Percentiles rank a stretch among this genome's conserved stretches.
phyloP scores from a whole-genome alignment of 2,797 vertebrate species.

The Crypturellus tataupa region DNA sequence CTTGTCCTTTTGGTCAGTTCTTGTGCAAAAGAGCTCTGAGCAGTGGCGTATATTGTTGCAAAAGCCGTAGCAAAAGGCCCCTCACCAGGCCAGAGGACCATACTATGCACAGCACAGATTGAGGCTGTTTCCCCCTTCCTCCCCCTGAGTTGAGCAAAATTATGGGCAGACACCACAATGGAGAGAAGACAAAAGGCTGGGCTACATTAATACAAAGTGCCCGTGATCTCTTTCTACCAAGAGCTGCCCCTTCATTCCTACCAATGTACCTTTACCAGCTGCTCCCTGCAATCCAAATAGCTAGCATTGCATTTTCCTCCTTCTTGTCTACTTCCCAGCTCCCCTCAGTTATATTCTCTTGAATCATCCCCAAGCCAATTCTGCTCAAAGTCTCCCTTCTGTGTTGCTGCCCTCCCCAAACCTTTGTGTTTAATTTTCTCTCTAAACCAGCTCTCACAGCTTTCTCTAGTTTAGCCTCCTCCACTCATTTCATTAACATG shows the following conservation, averaged over 20 bases:
- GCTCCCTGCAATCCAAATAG: accelerated
- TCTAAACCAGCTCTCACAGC: background rate
- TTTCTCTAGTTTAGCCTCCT: conserved; percentile 38
- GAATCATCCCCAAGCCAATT: background rate
- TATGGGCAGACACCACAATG: background rate
- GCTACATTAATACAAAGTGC: accelerated
- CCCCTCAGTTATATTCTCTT: accelerated
- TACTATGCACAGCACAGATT: background rate
- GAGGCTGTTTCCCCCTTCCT: background rate
- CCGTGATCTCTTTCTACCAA: background rate
- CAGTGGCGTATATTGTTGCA: background rate
- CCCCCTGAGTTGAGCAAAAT: background rate
- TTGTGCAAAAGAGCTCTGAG: background rate
- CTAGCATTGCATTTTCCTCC: background rate
- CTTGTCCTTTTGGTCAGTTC: background rate
- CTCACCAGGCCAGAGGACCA: background rate
- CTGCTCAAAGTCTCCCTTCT: background rate
- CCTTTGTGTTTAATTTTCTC: background rate
- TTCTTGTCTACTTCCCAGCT: background rate
- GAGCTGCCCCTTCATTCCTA: background rate
- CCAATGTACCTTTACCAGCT: accelerated
- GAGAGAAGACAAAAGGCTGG: background rate
- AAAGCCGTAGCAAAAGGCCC: background rate
- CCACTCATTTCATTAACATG: conserved; percentile 66
- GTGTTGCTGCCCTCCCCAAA: background rate